Evolutionary conservation across 2,113 vertebrate species (phyloP).

Genomic region (Bombycilla garrulus): DNA sequence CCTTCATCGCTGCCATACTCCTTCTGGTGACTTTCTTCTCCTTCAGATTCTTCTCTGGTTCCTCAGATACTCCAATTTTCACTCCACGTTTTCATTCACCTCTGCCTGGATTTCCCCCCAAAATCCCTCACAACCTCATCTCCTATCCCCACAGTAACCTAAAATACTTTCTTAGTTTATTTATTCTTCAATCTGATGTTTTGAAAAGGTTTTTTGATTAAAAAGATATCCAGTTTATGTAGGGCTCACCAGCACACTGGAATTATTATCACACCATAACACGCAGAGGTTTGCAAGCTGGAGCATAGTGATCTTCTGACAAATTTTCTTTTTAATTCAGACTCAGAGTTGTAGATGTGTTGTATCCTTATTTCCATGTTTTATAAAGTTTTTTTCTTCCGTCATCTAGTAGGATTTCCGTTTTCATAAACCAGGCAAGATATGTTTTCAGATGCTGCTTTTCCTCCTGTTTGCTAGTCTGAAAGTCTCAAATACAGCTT

Average conservation of each 20-base stretch:
- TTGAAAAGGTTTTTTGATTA: neutral
- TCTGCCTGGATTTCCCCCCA: neutral
- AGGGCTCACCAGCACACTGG: constrained; percentile 37
- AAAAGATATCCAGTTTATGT: constrained; percentile 53
- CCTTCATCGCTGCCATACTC: constrained; percentile 84
- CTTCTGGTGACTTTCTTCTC: neutral
- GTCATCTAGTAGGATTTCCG: neutral
- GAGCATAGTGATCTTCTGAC: constrained; percentile 44
- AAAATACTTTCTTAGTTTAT: neutral
- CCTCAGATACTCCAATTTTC: neutral
- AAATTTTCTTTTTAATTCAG: neutral
- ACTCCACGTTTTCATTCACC: neutral
- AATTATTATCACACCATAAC: neutral
- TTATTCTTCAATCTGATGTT: neutral
- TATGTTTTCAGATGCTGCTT: neutral
- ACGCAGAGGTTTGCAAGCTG: neutral
- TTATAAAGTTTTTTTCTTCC: neutral
- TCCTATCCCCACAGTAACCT: neutral
- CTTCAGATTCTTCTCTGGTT: neutral
- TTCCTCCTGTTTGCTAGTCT: neutral
- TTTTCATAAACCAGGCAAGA: neutral
- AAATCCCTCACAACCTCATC: neutral
- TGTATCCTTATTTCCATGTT: neutral
- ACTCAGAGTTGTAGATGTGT: neutral
- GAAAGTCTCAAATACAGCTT: neutral